These are phyloP conservation scores for Prionailurus viverrinus DNA, from an alignment of 2,113 vertebrate species.

Conservation along the genomic window DNA sequence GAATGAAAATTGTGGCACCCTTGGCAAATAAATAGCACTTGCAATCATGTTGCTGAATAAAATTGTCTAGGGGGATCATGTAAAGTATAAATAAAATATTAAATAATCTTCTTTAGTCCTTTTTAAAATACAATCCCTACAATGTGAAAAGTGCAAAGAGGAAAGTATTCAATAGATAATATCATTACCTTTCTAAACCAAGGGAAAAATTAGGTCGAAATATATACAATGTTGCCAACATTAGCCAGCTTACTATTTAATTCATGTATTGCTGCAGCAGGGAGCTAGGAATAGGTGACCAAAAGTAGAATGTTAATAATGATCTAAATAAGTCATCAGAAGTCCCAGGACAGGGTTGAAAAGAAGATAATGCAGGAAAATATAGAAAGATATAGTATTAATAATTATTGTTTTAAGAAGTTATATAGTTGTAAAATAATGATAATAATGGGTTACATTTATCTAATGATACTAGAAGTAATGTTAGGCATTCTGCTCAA, in stretches of 20 bases:
- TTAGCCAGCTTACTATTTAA: not conserved
- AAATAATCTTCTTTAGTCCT: not conserved
- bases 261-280: not conserved
- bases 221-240: not conserved
- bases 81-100: constrained; percentile 2
- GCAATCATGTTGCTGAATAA: not conserved
- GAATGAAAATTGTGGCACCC: not conserved
- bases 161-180: constrained; percentile 6
- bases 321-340: not conserved
- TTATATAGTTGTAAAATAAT: not conserved
- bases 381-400: not conserved
- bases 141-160: constrained; percentile 3
- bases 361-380: not conserved
- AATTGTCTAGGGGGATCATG: not conserved
- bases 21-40: not conserved
- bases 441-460: not conserved
- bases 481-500: not conserved
- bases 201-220: not conserved
- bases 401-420: not conserved
- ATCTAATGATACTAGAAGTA: not conserved
- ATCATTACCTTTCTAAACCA: not conserved
- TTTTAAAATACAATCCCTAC: not conserved
- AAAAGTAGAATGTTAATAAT: not conserved
- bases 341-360: not conserved
- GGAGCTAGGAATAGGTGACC: not conserved